Percentiles rank a stretch among this genome's conserved stretches.
phyloP scores from a whole-genome alignment of 2,797 vertebrate genomes.

The Semotilus atromaculatus region DNA sequence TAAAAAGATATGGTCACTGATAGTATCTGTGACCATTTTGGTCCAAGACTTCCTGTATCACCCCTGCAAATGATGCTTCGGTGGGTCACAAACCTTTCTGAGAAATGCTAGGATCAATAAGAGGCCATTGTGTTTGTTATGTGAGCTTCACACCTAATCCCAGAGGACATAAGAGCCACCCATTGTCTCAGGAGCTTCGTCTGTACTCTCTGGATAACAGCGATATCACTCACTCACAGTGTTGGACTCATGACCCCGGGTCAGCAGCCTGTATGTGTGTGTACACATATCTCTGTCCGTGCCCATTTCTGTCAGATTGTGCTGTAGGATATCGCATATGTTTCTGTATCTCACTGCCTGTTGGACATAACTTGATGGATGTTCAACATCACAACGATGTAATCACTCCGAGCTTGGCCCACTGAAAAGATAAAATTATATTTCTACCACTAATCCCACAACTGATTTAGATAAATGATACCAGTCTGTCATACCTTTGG shows the following conservation, averaged over 20 bases:
- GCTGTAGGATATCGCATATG: neutral
- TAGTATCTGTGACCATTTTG: slow-evolving; percentile 23
- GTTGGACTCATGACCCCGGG: slow-evolving; percentile 26
- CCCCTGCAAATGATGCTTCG: slow-evolving; percentile 5
- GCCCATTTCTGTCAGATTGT: neutral
- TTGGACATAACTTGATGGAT: slow-evolving; percentile 13
- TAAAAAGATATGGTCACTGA: slow-evolving; percentile 13
- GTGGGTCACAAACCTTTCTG: slow-evolving; percentile 31
- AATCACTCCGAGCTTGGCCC: neutral
- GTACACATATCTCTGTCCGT: slow-evolving; percentile 39
- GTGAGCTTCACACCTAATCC: slow-evolving; percentile 51
- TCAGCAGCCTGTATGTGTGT: slow-evolving; percentile 18
- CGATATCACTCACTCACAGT: slow-evolving; percentile 27
- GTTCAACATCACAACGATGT: neutral
- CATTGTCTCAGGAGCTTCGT: slow-evolving; percentile 40
- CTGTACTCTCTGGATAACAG: slow-evolving; percentile 39
- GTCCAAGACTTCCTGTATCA: slow-evolving; percentile 43
- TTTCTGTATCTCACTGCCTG: neutral
- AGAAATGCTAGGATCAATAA: slow-evolving; percentile 51
- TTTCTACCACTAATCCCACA: slow-evolving; percentile 28
- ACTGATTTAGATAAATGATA: slow-evolving; percentile 15
- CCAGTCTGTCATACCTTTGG: slow-evolving; percentile 10
- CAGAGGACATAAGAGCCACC: slow-evolving; percentile 39
- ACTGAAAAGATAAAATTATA: slow-evolving; percentile 13
- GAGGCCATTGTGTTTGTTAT: slow-evolving; percentile 55